Evolutionary conservation across 2,113 vertebrate genomes (phyloP).

Genomic region (Dendrocopos noguchii): DNA sequence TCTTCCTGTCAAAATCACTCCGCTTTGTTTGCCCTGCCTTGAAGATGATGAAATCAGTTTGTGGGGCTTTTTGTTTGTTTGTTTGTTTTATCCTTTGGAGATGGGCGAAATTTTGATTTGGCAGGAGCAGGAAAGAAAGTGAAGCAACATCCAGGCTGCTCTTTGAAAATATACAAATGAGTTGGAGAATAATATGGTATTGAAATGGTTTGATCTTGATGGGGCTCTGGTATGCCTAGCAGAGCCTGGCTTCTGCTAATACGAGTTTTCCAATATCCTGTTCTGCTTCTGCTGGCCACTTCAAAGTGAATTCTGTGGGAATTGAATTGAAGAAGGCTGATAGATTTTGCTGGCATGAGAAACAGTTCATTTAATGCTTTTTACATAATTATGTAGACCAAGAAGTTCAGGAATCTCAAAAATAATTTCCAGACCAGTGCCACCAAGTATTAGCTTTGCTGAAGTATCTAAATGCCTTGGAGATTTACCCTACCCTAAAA

Average conservation of each 20-base stretch:
- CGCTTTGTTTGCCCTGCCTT: conserved; percentile 1
- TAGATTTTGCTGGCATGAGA: background rate
- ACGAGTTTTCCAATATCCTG: background rate
- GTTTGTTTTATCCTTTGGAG: background rate
- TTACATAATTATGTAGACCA: background rate
- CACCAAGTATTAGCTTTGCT: background rate
- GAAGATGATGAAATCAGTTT: background rate
- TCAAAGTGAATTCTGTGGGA: background rate
- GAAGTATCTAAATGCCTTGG: background rate
- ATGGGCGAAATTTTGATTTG: background rate
- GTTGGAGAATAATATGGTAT: background rate
- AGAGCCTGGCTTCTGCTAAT: background rate
- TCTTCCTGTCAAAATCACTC: background rate
- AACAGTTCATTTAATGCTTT: background rate
- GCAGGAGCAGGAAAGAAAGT: background rate
- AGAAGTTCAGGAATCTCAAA: background rate
- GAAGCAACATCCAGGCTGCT: background rate
- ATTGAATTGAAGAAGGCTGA: background rate
- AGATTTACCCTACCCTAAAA: background rate
- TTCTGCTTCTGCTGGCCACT: background rate
- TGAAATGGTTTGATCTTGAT: background rate
- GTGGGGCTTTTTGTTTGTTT: background rate
- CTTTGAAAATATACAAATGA: background rate
- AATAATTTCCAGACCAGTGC: background rate
- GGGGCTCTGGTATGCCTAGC: background rate